phyloP scores from a whole-genome alignment of 2,797 vertebrate genomes.

The Phoxinus dragarum region DNA sequence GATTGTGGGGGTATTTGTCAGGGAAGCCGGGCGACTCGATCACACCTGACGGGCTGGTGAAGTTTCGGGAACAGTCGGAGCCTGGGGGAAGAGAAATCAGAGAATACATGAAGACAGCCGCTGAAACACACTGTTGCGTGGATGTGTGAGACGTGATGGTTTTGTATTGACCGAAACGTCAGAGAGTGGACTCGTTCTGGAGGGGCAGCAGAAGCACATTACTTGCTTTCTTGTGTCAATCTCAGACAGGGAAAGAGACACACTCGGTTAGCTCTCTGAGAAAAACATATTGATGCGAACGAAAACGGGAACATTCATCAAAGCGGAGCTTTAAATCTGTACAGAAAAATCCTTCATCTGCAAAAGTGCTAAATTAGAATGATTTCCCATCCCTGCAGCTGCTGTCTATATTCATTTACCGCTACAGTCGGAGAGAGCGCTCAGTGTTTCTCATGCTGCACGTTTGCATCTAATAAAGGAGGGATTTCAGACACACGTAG shows the following conservation, averaged over 20 bases:
- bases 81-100: slow-evolving; percentile 73
- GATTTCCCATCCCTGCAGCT: slow-evolving; percentile 56
- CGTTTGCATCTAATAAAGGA: slow-evolving; percentile 8
- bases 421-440: slow-evolving; percentile 17
- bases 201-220: not conserved
- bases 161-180: slow-evolving; percentile 26
- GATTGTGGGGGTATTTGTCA: slow-evolving; percentile 96
- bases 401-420: slow-evolving; percentile 55
- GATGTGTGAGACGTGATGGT: not conserved
- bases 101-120: slow-evolving; percentile 47
- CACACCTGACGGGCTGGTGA: slow-evolving; percentile 88
- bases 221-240: slow-evolving; percentile 7
- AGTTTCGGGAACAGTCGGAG: slow-evolving; percentile 96
- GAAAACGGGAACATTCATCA: slow-evolving; percentile 58
- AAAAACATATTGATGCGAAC: slow-evolving; percentile 44
- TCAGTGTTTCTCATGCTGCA: not conserved
- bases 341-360: slow-evolving; percentile 54
- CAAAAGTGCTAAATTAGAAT: slow-evolving; percentile 57
- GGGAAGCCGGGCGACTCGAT: slow-evolving; percentile 97
- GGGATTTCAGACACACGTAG: not conserved
- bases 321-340: slow-evolving; percentile 48
- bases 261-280: slow-evolving; percentile 43
- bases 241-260: slow-evolving; percentile 28
- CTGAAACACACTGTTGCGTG: not conserved
- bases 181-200: slow-evolving; percentile 1